Evolutionary conservation across 2,113 vertebrate genomes (phyloP).

Genomic region (Phainopepla nitens): DNA sequence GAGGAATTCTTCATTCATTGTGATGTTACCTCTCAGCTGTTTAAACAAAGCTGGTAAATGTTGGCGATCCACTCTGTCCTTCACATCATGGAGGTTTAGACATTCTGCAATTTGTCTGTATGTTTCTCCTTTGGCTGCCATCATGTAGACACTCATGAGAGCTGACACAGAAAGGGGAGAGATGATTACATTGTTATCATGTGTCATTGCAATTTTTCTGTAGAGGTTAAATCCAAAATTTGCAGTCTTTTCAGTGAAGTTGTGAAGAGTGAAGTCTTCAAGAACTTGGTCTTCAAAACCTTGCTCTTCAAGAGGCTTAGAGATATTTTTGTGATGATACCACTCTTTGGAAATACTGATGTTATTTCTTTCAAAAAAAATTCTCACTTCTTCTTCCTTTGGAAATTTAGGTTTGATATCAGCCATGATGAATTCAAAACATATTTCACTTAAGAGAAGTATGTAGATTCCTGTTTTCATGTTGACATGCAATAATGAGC

Average conservation of each 20-base stretch:
- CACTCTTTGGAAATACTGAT: neutral
- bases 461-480: conserved; percentile 55
- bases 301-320: neutral
- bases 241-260: conserved; percentile 80
- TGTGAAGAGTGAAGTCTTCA: conserved; percentile 33
- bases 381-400: neutral
- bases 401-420: neutral
- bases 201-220: conserved; percentile 78
- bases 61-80: conserved; percentile 18
- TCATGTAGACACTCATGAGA: conserved; percentile 70
- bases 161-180: conserved; percentile 84
- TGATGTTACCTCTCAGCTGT: conserved; percentile 74
- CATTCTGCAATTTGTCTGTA: conserved; percentile 72
- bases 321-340: neutral
- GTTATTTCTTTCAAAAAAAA: neutral
- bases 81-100: conserved; percentile 72
- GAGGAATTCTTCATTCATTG: conserved; percentile 68
- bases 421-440: neutral
- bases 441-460: conserved; percentile 46
- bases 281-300: neutral
- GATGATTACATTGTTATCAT: conserved; percentile 86
- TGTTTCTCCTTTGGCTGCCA: conserved; percentile 77
- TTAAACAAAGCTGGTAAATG: conserved; percentile 78
- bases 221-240: conserved; percentile 90
- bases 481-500: neutral